Evolutionary conservation across 2,797 vertebrate genomes (phyloP).

Genomic region (Streptopelia turtur): DNA sequence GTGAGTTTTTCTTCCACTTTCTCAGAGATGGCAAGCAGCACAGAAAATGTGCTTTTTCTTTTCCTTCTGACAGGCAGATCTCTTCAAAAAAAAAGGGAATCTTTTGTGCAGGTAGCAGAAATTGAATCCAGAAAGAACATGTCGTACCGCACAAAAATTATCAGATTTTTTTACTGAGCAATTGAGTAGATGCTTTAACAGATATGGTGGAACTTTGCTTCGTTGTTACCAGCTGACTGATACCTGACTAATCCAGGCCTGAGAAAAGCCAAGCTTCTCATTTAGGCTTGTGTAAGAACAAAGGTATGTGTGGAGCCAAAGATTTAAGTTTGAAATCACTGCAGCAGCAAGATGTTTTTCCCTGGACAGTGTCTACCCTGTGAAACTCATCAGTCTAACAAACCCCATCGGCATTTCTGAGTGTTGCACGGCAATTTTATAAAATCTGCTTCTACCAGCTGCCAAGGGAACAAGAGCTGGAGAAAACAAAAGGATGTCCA

Average conservation of each 20-base stretch:
- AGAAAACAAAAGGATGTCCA: background rate
- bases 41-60: background rate
- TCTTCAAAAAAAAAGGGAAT: background rate
- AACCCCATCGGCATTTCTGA: background rate
- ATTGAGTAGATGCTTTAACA: background rate
- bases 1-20: background rate
- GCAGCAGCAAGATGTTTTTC: background rate
- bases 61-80: background rate
- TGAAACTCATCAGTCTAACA: background rate
- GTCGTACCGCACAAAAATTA: background rate
- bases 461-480: background rate
- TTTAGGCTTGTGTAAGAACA: background rate
- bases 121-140: background rate
- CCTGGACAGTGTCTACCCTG: background rate
- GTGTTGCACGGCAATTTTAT: background rate
- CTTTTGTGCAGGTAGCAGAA: background rate
- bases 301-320: background rate
- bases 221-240: background rate
- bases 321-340: background rate
- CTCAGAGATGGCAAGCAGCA: background rate
- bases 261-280: background rate
- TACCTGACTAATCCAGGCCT: background rate
- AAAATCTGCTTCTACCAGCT: conserved; percentile 12
- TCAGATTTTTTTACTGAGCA: background rate
- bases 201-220: background rate